A percentile compares a stretch with the other conserved stretches of the same genome.
Evolutionary conservation across 2,113 vertebrate species (phyloP).

Genomic region (Oreamnos americanus): DNA sequence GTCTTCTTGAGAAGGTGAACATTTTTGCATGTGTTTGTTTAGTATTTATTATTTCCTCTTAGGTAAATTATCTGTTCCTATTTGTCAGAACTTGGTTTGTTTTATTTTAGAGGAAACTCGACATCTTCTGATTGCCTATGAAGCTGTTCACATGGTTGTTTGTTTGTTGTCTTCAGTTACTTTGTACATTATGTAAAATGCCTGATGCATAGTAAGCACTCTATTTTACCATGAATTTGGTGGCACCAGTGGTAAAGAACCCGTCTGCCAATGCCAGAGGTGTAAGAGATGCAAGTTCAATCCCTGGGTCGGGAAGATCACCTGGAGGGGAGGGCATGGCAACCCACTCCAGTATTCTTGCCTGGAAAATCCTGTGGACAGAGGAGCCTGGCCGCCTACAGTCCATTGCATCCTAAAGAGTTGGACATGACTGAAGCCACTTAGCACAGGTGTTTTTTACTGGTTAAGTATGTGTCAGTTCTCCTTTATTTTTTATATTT

Average conservation of each 20-base stretch:
- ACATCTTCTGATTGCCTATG: not conserved
- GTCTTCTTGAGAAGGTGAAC: not conserved
- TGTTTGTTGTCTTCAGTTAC: not conserved
- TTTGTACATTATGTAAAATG: not conserved
- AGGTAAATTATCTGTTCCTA: not conserved
- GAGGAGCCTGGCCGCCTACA: not conserved
- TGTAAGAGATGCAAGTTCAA: not conserved
- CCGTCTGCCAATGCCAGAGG: not conserved
- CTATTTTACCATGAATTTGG: not conserved
- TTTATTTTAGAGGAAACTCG: not conserved
- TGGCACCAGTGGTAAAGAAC: not conserved
- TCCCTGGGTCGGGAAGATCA: not conserved
- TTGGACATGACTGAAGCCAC: not conserved
- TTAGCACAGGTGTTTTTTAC: not conserved
- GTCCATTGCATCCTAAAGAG: not conserved
- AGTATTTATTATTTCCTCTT: not conserved
- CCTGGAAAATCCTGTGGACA: not conserved
- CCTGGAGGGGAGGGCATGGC: not conserved
- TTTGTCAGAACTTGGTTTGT: not conserved
- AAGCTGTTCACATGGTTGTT: not conserved
- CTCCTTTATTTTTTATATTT: not conserved
- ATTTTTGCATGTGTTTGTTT: not conserved
- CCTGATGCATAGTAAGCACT: not conserved
- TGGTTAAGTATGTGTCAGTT: not conserved
- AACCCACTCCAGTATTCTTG: not conserved